Percentiles rank a stretch among this genome's conserved stretches.
These are phyloP conservation scores for Smittia aterrima DNA, from an alignment of 2,888 invertebrate genomes.

Conservation along the genomic window DNA sequence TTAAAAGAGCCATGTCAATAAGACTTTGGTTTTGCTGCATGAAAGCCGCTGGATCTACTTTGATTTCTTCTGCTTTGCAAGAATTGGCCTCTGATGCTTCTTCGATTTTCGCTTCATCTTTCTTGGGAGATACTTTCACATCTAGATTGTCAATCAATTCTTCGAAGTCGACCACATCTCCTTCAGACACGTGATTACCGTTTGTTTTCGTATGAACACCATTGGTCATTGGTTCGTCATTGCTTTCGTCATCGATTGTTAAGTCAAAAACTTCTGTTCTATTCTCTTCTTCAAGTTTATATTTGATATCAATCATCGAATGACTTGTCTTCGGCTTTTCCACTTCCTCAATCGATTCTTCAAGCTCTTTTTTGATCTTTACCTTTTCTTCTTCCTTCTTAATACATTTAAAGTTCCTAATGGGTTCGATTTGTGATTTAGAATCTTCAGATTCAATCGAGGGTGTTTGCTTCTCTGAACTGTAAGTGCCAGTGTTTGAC, in stretches of 20 bases:
- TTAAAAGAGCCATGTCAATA: conserved; percentile 39
- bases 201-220: conserved; percentile 9
- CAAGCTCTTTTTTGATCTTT: background rate
- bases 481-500: conserved; percentile 42
- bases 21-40: conserved; percentile 37
- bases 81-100: background rate
- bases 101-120: background rate
- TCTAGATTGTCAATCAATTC: conserved; percentile 37
- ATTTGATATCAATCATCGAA: too few species aligned
- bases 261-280: conserved; percentile 11
- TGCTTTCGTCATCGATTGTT: conserved; percentile 26
- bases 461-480: conserved; percentile 41
- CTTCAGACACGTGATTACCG: background rate
- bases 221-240: conserved; percentile 29
- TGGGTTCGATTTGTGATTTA: conserved; percentile 4
- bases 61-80: background rate
- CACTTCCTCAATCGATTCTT: background rate
- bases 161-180: conserved; percentile 33
- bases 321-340: too few species aligned
- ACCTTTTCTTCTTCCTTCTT: background rate
- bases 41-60: background rate
- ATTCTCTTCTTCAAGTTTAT: background rate
- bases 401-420: background rate
- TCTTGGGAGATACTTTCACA: background rate
- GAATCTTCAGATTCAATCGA: conserved; percentile 34